Evolutionary conservation across 2,113 vertebrate genomes (phyloP).

Genomic region (Psephotus haematonotus): DNA sequence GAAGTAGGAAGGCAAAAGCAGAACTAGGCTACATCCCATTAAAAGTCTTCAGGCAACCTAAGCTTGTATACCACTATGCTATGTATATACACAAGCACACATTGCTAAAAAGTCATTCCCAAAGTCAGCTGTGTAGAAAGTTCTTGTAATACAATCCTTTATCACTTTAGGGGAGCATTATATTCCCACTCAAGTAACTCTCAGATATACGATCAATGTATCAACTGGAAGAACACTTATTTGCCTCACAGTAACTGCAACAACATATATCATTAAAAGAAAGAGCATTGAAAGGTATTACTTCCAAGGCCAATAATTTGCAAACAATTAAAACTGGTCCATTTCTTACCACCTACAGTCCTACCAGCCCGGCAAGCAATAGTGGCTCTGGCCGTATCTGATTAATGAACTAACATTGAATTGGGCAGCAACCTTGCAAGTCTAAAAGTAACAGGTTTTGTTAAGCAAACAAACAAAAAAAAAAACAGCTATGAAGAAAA

Average conservation of each 20-base stretch:
- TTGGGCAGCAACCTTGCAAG: not conserved
- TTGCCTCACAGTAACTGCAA: not conserved
- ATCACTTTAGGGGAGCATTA: conserved; percentile 12
- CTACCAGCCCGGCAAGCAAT: not conserved
- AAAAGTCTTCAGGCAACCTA: not conserved
- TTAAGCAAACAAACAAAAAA: not conserved
- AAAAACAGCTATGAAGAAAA: not conserved
- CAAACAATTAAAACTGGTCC: not conserved
- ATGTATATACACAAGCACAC: conserved; percentile 31
- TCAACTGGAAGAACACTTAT: not conserved
- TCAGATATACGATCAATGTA: not conserved
- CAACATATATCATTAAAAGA: not conserved
- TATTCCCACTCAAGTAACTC: not conserved
- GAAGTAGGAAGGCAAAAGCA: not conserved
- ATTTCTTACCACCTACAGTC: not conserved
- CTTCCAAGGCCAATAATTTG: not conserved
- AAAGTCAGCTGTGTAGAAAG: conserved; percentile 48
- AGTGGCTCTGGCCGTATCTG: not conserved
- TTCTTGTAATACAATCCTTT: conserved; percentile 49
- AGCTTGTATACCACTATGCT: conserved; percentile 24
- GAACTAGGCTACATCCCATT: not conserved
- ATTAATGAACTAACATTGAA: not conserved
- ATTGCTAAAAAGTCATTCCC: conserved; percentile 55
- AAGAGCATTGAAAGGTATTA: not conserved
- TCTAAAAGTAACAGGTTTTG: not conserved